Evolutionary conservation across 2,113 vertebrate genomes (phyloP).

Genomic region (Callopanchax toddi): DNA sequence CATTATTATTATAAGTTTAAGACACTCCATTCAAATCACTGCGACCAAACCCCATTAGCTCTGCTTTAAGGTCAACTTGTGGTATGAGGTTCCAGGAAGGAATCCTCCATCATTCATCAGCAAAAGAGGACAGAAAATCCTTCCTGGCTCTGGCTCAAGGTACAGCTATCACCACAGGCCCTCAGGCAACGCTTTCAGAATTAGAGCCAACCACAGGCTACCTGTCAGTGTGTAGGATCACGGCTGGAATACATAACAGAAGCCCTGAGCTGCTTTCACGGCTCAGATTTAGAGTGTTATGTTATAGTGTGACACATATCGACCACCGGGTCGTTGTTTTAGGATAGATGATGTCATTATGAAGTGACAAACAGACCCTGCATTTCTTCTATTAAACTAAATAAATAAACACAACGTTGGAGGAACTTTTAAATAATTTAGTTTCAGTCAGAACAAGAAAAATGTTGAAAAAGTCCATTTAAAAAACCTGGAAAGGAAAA

Average conservation of each 20-base stretch:
- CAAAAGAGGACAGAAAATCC: constrained; percentile 13
- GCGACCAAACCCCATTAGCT: constrained; percentile 19
- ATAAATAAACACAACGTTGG: not conserved
- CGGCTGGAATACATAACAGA: constrained; percentile 12
- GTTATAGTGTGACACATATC: not conserved
- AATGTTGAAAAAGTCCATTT: not conserved
- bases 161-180: constrained; percentile 5
- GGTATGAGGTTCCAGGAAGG: constrained; percentile 16
- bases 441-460: not conserved
- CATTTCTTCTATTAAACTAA: not conserved
- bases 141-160: not conserved
- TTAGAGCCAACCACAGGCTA: constrained; percentile 27
- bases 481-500: too few relatives aligned
- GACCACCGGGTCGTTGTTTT: not conserved
- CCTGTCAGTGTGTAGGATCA: constrained; percentile 9
- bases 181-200: constrained; percentile 18
- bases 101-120: constrained; percentile 19
- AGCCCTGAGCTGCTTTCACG: constrained; percentile 12
- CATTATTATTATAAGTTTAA: too few relatives aligned
- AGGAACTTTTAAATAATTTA: not conserved
- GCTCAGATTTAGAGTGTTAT: not conserved
- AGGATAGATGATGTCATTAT: not conserved
- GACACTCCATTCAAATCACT: not conserved
- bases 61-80: constrained; percentile 39
- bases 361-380: not conserved